These are phyloP conservation scores for Drosophila dives DNA, from an alignment of 2,888 invertebrate genomes.

Conservation along the genomic window DNA sequence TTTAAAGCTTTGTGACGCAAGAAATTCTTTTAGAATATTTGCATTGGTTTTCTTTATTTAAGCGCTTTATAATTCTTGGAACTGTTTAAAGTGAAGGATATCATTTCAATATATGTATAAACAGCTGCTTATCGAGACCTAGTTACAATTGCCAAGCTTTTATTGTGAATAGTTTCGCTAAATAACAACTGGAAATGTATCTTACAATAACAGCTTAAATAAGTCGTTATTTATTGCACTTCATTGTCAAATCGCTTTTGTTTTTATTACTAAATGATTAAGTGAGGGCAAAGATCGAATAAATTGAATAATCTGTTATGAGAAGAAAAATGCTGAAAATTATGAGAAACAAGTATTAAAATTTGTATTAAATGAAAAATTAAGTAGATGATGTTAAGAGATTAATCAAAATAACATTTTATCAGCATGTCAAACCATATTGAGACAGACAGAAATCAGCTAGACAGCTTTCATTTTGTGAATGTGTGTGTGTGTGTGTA, in stretches of 20 bases:
- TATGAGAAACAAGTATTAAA: neutral
- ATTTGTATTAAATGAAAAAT: neutral
- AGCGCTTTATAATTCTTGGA: neutral
- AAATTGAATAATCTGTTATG: neutral
- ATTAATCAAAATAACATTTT: neutral
- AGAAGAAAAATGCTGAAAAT: neutral
- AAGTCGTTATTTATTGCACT: neutral
- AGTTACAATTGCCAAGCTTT: neutral
- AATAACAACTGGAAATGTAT: neutral
- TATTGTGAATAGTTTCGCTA: neutral
- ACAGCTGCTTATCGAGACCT: neutral
- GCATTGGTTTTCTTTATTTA: neutral
- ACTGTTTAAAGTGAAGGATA: neutral
- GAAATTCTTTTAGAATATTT: neutral
- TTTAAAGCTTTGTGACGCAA: conserved; percentile 24
- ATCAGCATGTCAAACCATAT: neutral
- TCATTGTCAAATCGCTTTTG: conserved; percentile 1
- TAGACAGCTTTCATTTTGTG: conserved; percentile 18
- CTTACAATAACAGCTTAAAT: neutral
- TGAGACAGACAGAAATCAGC: too few relatives aligned
- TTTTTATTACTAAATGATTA: conserved; percentile 9
- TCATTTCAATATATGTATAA: neutral
- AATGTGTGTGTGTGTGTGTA: conserved; percentile 7
- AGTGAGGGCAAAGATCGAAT: conserved; percentile 4
- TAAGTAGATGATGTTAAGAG: neutral